phyloP scores from a whole-genome alignment of 2,797 vertebrate genomes.

The Decapterus maruadsi region DNA sequence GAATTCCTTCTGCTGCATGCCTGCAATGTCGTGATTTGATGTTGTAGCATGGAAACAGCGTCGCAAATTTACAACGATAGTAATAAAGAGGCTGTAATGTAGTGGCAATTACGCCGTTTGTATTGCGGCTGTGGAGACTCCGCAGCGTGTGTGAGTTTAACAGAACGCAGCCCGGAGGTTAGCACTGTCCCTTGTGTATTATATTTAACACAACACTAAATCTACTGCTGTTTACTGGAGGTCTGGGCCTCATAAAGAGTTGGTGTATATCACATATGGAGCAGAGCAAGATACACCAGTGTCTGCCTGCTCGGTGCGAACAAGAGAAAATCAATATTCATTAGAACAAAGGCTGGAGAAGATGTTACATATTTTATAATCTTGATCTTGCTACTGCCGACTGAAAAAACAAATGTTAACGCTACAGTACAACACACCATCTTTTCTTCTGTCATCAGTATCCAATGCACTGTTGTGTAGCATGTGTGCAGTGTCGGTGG shows the following conservation, averaged over 20 bases:
- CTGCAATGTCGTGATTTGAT: background rate
- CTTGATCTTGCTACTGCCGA: background rate
- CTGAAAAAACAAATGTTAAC: background rate
- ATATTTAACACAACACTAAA: constrained; percentile 25
- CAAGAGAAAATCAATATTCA: constrained; percentile 25
- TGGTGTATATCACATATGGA: constrained; percentile 12
- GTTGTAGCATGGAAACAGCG: too few relatives aligned
- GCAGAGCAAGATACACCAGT: constrained; percentile 7
- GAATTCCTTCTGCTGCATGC: background rate
- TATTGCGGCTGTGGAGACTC: background rate
- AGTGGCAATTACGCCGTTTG: constrained; percentile 2
- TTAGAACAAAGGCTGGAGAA: constrained; percentile 15
- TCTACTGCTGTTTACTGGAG: constrained; percentile 35
- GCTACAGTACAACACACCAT: background rate
- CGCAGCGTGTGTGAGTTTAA: background rate
- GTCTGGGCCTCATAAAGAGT: constrained; percentile 42
- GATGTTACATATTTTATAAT: constrained; percentile 15
- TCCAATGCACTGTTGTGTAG: constrained; percentile 3
- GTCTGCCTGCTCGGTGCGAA: constrained; percentile 25
- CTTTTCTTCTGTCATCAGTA: background rate
- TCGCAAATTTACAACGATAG: constrained; percentile 8
- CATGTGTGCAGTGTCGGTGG: constrained; percentile 33
- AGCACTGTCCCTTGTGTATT: constrained; percentile 25
- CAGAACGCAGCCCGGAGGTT: constrained; percentile 17
- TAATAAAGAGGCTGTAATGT: background rate